Base-by-base conservation (phyloP, 2,888 invertebrate species). In the Pseudoips prasinana region DNA sequence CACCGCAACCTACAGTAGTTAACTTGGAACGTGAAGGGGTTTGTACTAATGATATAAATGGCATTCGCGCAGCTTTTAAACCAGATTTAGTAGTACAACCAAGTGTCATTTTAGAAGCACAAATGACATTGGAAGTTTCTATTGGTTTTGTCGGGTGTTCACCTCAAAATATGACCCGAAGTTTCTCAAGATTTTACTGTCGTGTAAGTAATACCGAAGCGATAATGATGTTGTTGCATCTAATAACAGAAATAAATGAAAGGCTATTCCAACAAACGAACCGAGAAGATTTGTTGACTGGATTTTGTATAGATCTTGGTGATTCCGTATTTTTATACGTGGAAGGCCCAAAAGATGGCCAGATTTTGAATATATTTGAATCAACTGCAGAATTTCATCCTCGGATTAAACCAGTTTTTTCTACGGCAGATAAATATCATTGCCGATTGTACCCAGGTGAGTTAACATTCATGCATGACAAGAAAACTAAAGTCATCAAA, bases 11-110 rank as follows among this genome's bases (percentile, higher is more conserved):
- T n/a, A 39, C 41, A 8, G 34, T 68, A 3, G 41, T 29, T 3
- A 26, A 27, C 3, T 33, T 64, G 20, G 48, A 58, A 8, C 69
- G 82, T 22, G 72, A 78, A 48, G 51, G 42, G 8, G 48, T 64
- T 29, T 86, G 85, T 40, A 83, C 85, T 1, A 87, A 86, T 40
- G 84, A 86, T 43, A 63, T 84, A 3, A 86, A 87, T 55, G 67
- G 49, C 17, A 58, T 82, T 6, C 56, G 69, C 52, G 34, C 35
- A 8, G 36, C 52, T 2, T n/a, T 67, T 1, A 50, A 33, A 11
- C 71, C 77, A 0, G 36, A 59, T 7, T 29, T 72, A 19, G 24
- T 72, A 1, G 65, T 86, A 10, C 72, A 68, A 22, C 49, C 79
- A 9, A 52, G 60, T 3, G 39, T 72, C 0, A 56, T 86, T 22